A percentile compares a stretch with the other conserved stretches of the same genome.
Conservation (phyloP, 2,888 invertebrate genomes). For the Heliothis peltigera region DNA sequence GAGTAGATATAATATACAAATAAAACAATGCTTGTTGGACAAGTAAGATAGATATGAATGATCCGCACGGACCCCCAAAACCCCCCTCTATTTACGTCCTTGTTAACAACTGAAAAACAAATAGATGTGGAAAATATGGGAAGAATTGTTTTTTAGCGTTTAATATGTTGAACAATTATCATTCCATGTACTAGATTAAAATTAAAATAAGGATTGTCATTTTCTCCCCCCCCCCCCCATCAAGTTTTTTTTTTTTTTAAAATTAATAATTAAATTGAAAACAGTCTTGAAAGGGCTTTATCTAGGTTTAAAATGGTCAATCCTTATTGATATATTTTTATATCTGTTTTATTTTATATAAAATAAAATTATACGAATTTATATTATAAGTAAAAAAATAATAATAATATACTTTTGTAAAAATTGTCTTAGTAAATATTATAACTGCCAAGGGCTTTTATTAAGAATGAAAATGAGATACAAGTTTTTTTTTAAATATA, state of each 20-base stretch:
- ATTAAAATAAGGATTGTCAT: slow-evolving; percentile 30
- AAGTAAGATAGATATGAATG: too few relatives aligned
- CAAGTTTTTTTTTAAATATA: slow-evolving; percentile 36
- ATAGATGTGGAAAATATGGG: slow-evolving; percentile 15
- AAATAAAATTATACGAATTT: slow-evolving; percentile 59
- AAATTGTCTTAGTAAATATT: slow-evolving; percentile 47
- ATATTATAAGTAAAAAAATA: slow-evolving; percentile 47
- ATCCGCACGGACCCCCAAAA: too few relatives aligned
- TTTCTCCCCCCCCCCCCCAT: slow-evolving; percentile 1
- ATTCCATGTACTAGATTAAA: slow-evolving; percentile 25
- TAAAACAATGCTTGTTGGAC: too few relatives aligned
- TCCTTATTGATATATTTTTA: slow-evolving; percentile 30
- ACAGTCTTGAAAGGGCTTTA: not conserved
- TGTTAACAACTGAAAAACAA: not conserved
- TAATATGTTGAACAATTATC: slow-evolving; percentile 27
- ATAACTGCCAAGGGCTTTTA: slow-evolving; percentile 48
- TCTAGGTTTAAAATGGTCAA: slow-evolving; percentile 20
- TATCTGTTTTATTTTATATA: slow-evolving; percentile 19
- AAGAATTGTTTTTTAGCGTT: slow-evolving; percentile 42
- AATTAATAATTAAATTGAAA: not conserved
- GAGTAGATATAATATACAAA: too few relatives aligned
- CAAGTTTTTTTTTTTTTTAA: not conserved
- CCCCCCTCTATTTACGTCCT: too few relatives aligned
- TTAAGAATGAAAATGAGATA: slow-evolving; percentile 29
- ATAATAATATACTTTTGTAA: slow-evolving; percentile 52